A percentile compares a stretch with the other conserved stretches of the same genome.
These are phyloP conservation scores for Pheucticus melanocephalus DNA, from an alignment of 2,113 vertebrate genomes.

Conservation along the genomic window DNA sequence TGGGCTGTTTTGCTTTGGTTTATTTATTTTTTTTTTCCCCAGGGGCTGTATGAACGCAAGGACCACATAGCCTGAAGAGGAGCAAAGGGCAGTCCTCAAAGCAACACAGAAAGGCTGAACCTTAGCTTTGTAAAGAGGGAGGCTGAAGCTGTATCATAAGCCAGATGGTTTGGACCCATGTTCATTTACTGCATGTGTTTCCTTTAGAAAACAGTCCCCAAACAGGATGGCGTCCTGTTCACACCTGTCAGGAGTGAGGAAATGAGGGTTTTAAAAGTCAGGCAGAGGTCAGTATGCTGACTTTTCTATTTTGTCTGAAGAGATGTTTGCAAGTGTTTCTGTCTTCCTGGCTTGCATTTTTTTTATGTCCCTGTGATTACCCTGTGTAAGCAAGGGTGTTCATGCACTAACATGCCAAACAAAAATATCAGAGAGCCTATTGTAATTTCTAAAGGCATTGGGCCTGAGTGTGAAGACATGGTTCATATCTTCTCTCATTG, in stretches of 20 bases:
- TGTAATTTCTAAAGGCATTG: background rate
- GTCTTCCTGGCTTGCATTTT: background rate
- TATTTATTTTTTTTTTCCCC: background rate
- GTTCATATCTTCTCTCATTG: background rate
- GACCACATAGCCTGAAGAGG: background rate
- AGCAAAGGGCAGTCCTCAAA: background rate
- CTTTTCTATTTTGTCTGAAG: background rate
- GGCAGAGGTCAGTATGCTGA: background rate
- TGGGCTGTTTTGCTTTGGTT: slow-evolving; percentile 24
- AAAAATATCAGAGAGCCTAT: background rate
- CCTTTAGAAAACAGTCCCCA: background rate
- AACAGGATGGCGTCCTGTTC: background rate
- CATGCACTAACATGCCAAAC: background rate
- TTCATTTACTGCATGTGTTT: background rate
- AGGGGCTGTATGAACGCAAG: background rate
- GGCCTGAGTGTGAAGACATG: background rate
- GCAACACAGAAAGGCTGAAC: background rate
- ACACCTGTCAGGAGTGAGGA: background rate
- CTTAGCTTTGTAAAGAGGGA: background rate
- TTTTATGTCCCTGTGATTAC: background rate
- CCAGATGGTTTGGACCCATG: background rate
- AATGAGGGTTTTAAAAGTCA: background rate
- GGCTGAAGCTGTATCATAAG: background rate
- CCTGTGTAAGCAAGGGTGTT: background rate
- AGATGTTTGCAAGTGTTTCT: background rate